Conservation (phyloP, 2,113 vertebrate species). For the Gambusia affinis region DNA sequence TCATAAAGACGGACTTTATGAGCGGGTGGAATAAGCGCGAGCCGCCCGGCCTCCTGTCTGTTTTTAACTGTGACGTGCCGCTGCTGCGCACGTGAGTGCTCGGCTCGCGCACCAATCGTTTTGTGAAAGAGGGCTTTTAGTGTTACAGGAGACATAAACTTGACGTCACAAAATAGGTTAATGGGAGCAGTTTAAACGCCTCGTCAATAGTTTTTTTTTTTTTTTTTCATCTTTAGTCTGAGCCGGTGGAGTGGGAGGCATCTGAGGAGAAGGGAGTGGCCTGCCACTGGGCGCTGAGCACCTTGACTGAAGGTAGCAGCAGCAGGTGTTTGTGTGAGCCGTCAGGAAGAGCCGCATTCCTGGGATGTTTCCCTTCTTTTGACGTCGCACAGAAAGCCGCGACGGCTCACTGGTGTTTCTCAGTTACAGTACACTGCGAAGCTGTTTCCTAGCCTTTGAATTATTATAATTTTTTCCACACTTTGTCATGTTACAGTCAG, state of each 20-base stretch:
- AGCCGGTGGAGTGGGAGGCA: conserved; percentile 2
- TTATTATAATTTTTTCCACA: no score
- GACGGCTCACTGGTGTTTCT: conserved; percentile 31
- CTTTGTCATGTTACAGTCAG: no score
- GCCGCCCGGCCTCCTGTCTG: conserved; percentile 23
- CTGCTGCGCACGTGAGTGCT: neutral
- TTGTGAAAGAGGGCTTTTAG: conserved; percentile 4
- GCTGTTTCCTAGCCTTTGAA: neutral
- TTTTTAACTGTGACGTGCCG: conserved; percentile 16
- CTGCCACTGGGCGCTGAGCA: conserved; percentile 9
- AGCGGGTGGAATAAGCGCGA: conserved; percentile 64
- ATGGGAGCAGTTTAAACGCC: neutral
- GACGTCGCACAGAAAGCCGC: conserved; percentile 3
- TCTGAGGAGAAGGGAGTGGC: conserved; percentile 21
- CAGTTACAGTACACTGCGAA: neutral
- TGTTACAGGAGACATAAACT: conserved; percentile 1
- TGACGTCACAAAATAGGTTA: neutral
- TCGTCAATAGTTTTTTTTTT: neutral
- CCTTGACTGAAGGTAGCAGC: conserved; percentile 35
- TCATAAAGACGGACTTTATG: conserved; percentile 63
- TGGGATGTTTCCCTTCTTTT: conserved; percentile 32
- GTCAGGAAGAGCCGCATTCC: conserved; percentile 70
- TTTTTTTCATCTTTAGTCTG: neutral
- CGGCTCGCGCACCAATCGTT: conserved; percentile 9
- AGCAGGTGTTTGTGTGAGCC: conserved; percentile 34